phyloP scores from a whole-genome alignment of 2,888 invertebrate species.

The Xylota sylvarum region DNA sequence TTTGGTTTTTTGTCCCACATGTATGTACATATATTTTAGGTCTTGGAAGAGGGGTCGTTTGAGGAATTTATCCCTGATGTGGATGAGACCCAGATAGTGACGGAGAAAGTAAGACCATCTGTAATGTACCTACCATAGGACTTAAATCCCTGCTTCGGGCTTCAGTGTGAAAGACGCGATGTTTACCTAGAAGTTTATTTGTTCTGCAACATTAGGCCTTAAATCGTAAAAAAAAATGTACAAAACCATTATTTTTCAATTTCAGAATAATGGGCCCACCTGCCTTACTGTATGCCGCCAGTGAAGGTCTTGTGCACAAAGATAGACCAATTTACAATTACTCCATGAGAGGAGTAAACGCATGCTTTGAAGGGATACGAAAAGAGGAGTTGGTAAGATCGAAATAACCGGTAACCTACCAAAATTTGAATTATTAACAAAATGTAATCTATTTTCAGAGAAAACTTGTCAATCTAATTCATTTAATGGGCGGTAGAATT shows the following conservation, averaged over 20 bases:
- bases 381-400: conserved; percentile 92
- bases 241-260: conserved; percentile 43
- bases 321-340: conserved; percentile 94
- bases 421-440: neutral
- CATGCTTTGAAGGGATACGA: conserved; percentile 97
- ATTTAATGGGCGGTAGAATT: conserved; percentile 98
- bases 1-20: too few species aligned
- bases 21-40: too few species aligned
- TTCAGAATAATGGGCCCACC: conserved; percentile 91
- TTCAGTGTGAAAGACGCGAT: too few species aligned
- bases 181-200: too few species aligned
- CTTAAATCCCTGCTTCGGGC: too few species aligned
- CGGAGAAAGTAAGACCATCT: too few species aligned
- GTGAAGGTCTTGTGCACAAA: conserved; percentile 89
- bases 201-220: too few species aligned
- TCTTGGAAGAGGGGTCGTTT: too few species aligned
- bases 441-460: conserved; percentile 86
- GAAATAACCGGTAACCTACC: conserved; percentile 55
- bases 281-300: conserved; percentile 91
- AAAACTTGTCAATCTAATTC: conserved; percentile 94
- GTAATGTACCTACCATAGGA: too few species aligned
- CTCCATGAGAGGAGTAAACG: conserved; percentile 94
- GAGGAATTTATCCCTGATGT: too few species aligned
- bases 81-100: too few species aligned
- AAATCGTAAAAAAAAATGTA: too few species aligned